Conservation (phyloP, 2,797 vertebrate species). For the Ambastaia sidthimunki region DNA sequence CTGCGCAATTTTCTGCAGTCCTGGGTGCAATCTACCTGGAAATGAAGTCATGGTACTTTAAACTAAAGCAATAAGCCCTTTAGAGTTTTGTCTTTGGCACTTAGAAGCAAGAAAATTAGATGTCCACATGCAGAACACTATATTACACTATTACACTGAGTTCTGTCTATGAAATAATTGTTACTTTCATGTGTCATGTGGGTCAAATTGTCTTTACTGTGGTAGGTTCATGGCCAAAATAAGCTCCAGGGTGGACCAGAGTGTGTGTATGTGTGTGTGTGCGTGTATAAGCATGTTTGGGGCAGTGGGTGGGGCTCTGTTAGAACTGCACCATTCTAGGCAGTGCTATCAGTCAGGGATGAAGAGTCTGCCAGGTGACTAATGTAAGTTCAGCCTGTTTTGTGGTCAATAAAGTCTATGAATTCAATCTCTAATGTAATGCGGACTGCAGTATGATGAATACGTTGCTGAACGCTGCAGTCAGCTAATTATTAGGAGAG, state of each 20-base stretch:
- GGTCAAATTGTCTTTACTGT: background rate
- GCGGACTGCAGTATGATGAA: conserved; percentile 27
- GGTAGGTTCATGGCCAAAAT: background rate
- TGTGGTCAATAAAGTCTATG: conserved; percentile 43
- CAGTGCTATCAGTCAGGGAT: conserved; percentile 38
- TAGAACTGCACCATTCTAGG: conserved; percentile 37
- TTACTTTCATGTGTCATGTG: background rate
- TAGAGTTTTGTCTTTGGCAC: background rate
- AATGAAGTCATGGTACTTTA: too few relatives aligned
- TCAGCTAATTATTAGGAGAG: conserved; percentile 30
- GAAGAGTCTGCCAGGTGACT: conserved; percentile 22
- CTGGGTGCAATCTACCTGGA: too few relatives aligned
- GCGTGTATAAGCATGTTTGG: conserved; percentile 15
- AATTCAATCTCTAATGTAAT: conserved; percentile 38
- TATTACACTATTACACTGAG: background rate
- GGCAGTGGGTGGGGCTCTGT: conserved; percentile 7
- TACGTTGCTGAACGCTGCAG: conserved; percentile 33
- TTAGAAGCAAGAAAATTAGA: background rate
- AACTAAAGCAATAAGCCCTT: too few relatives aligned
- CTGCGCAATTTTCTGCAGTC: too few relatives aligned
- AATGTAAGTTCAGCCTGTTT: conserved; percentile 39
- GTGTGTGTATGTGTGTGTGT: background rate
- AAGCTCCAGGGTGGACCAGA: background rate
- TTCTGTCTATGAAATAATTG: background rate
- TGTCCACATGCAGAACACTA: background rate